phyloP scores from a whole-genome alignment of 2,797 vertebrate genomes.

The Okamejei kenojei region DNA sequence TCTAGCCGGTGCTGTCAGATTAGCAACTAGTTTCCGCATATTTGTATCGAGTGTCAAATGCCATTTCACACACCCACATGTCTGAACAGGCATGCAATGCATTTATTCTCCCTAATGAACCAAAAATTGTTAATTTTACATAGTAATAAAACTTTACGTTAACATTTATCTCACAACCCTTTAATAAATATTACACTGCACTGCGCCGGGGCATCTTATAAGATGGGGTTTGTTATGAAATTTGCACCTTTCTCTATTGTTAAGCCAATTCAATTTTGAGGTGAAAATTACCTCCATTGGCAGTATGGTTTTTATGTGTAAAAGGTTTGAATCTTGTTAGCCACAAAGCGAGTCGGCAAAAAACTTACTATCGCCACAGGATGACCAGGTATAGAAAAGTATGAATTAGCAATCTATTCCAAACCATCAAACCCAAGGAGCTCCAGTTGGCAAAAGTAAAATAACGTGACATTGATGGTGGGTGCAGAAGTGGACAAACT shows the following conservation, averaged over 20 bases:
- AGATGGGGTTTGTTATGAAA: not conserved
- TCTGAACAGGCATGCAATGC: not conserved
- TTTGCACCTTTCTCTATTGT: not conserved
- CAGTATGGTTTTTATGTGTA: not conserved
- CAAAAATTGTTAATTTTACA: not conserved
- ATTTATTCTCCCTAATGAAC: not conserved
- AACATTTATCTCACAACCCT: not conserved
- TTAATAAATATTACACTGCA: not conserved
- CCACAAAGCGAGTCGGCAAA: no score
- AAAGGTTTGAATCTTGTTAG: not conserved
- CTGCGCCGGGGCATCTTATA: no score
- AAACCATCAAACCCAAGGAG: not conserved
- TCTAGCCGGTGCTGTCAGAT: not conserved
- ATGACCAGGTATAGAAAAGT: not conserved
- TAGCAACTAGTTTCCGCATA: not conserved
- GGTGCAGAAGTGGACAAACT: not conserved
- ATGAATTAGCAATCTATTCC: not conserved
- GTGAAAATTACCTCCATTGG: not conserved
- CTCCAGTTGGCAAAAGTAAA: not conserved
- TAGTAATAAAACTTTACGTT: not conserved
- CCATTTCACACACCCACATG: not conserved
- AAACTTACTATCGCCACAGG: no score
- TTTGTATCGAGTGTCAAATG: not conserved
- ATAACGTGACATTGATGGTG: no score
- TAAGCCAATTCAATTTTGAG: not conserved